Evolutionary conservation across 2,797 vertebrate genomes (phyloP).

Genomic region (Merluccius polli): DNA sequence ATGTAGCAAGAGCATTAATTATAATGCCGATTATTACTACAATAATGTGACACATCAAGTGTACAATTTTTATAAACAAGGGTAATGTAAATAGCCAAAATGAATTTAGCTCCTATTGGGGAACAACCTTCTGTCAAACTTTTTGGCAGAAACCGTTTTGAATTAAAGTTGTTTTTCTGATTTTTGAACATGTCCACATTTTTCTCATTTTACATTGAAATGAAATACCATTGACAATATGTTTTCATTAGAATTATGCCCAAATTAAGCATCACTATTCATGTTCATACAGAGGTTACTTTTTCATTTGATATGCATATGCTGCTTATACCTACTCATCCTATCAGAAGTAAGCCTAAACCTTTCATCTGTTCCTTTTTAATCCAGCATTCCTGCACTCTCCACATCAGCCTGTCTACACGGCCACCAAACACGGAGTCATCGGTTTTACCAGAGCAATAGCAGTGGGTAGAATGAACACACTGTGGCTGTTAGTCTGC

Average conservation of each 20-base stretch:
- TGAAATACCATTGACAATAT: background rate
- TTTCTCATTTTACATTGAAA: background rate
- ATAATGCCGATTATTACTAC: background rate
- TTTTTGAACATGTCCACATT: background rate
- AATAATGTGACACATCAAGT: background rate
- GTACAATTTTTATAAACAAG: background rate
- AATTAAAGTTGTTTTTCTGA: background rate
- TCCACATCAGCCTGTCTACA: constrained; percentile 94
- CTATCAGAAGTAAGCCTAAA: background rate
- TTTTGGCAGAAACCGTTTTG: no score
- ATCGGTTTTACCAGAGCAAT: constrained; percentile 92
- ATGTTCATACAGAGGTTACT: background rate
- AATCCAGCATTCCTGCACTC: constrained; percentile 86
- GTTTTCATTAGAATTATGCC: background rate
- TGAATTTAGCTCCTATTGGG: background rate
- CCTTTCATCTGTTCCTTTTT: background rate
- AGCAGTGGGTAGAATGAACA: constrained; percentile 77
- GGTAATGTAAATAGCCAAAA: background rate
- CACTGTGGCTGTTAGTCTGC: background rate
- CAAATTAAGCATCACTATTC: background rate
- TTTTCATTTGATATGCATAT: background rate
- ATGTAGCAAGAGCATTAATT: background rate
- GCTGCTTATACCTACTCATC: background rate
- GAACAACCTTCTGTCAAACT: no score
- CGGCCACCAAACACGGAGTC: constrained; percentile 92